Conservation (phyloP, 2,113 vertebrate genomes). For the Sapayoa aenigma region DNA sequence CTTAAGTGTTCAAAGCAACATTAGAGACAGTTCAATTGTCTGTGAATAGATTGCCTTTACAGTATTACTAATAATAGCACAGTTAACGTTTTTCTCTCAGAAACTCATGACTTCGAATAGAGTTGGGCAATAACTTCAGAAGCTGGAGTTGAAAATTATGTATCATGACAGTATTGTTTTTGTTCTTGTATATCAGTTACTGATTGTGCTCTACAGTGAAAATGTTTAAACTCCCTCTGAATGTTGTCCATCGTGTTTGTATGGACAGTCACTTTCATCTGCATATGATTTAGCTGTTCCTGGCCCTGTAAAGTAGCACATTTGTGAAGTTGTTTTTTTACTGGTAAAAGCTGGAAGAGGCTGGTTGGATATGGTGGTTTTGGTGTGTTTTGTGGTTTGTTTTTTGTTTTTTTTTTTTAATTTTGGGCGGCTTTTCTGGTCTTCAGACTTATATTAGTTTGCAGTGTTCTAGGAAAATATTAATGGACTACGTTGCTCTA, state of each 20-base stretch:
- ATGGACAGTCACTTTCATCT: not conserved
- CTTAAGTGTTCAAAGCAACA: not conserved
- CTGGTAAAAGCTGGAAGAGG: not conserved
- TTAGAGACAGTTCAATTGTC: not conserved
- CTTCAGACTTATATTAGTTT: not conserved
- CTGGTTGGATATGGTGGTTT: not conserved
- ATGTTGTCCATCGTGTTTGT: not conserved
- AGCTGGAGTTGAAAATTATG: not conserved
- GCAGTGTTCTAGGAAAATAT: not conserved
- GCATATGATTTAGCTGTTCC: not conserved
- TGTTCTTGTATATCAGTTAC: not conserved
- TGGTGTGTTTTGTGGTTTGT: no score
- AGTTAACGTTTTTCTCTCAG: not conserved
- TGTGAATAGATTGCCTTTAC: not conserved
- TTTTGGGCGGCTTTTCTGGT: not conserved
- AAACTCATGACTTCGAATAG: not conserved
- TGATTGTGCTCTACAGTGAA: not conserved
- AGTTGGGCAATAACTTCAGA: not conserved
- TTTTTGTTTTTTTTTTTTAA: not conserved
- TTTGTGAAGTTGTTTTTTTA: not conserved
- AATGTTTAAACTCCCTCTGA: not conserved
- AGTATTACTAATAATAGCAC: not conserved
- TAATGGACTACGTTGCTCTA: not conserved
- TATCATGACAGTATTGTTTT: not conserved
- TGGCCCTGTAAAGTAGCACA: not conserved